Evolutionary conservation across 2,113 vertebrate genomes (phyloP).

Genomic region (Rissa tridactyla): DNA sequence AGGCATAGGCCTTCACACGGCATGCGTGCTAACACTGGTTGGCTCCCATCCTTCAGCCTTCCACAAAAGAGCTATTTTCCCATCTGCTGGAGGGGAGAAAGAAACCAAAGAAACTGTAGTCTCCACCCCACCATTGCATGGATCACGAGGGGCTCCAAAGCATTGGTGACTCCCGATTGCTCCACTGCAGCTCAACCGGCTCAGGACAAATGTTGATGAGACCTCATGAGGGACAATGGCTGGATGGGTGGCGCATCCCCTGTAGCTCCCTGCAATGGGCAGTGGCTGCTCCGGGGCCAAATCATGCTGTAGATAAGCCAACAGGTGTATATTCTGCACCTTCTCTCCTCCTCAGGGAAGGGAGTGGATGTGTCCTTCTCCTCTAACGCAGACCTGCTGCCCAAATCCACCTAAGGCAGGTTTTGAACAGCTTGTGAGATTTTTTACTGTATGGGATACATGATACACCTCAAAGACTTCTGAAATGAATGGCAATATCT

Average conservation of each 20-base stretch:
- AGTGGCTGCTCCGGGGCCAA: background rate
- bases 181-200: background rate
- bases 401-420: background rate
- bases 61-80: background rate
- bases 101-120: background rate
- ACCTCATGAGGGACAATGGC: fast-evolving
- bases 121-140: background rate
- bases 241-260: background rate
- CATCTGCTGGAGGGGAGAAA: background rate
- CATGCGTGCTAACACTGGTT: fast-evolving
- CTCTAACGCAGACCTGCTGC: background rate
- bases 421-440: background rate
- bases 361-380: background rate
- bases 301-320: background rate
- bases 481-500: background rate
- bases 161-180: fast-evolving
- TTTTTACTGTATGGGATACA: background rate
- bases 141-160: background rate
- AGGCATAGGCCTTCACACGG: background rate
- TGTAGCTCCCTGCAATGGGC: fast-evolving
- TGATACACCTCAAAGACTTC: background rate
- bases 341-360: background rate
- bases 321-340: background rate
- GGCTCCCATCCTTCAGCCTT: background rate
- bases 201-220: background rate